These are phyloP conservation scores for Zosterops pallidus DNA, from an alignment of 2,113 vertebrate genomes.

Conservation along the genomic window DNA sequence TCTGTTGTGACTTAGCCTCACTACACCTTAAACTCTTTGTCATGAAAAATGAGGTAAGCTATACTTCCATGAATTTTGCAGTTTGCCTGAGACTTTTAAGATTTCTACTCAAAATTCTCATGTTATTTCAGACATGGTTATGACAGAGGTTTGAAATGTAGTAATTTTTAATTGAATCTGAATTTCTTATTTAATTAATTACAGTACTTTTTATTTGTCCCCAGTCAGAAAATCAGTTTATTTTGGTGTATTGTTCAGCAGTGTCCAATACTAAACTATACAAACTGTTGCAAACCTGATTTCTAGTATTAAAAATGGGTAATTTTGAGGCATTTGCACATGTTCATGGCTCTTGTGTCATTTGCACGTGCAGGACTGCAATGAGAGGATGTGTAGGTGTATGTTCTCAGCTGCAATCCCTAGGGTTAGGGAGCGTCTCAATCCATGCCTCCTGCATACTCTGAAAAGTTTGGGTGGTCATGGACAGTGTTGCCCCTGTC, in stretches of 20 bases:
- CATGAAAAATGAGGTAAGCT: not conserved
- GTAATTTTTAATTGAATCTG: not conserved
- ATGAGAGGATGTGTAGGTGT: conserved; percentile 6
- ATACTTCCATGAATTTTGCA: not conserved
- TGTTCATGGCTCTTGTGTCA: not conserved
- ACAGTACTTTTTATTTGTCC: not conserved
- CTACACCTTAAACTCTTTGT: not conserved
- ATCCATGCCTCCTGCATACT: not conserved
- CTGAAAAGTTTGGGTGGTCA: conserved; percentile 49
- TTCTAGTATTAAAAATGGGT: not conserved
- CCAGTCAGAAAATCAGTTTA: not conserved
- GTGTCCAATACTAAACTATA: not conserved
- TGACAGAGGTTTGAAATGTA: not conserved
- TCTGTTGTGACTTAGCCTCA: not conserved
- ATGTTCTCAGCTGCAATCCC: conserved; percentile 48
- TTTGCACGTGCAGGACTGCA: not conserved
- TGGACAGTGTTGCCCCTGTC: not conserved
- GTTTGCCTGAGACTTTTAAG: not conserved
- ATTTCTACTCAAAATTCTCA: not conserved
- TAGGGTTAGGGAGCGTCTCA: not conserved
- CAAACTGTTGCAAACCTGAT: not conserved
- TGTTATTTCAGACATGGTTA: not conserved
- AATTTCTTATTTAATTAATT: not conserved
- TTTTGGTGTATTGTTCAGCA: not conserved
- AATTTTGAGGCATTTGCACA: not conserved